Percentiles rank a stretch among this genome's conserved stretches.
Conservation (phyloP, 2,888 invertebrate species). For the Eustalomyia histrio region DNA sequence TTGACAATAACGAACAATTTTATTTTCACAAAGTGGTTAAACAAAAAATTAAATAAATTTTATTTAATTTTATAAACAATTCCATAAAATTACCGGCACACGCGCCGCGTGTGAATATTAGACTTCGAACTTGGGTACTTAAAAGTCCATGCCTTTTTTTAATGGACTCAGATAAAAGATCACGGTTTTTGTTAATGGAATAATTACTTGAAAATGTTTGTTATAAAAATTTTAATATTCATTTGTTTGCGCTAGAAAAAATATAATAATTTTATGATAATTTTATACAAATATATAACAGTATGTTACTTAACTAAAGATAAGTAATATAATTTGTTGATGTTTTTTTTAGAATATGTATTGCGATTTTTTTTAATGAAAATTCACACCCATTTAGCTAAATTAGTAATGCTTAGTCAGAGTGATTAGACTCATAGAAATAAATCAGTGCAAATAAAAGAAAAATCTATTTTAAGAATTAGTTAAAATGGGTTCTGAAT, state of each 20-base stretch:
- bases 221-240: neutral
- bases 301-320: neutral
- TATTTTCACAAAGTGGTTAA: too few relatives aligned
- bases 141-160: neutral
- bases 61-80: too few relatives aligned
- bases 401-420: neutral
- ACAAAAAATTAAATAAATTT: too few relatives aligned
- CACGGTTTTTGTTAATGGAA: constrained; percentile 6
- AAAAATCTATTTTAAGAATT: too few relatives aligned
- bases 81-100: neutral
- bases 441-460: too few relatives aligned
- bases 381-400: constrained; percentile 7
- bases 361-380: neutral
- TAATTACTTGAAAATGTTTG: neutral
- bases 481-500: too few relatives aligned
- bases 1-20: too few relatives aligned
- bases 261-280: too few relatives aligned
- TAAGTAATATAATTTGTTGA: neutral
- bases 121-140: neutral
- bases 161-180: constrained; percentile 14
- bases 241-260: too few relatives aligned
- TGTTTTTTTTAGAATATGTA: neutral
- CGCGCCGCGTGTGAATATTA: neutral
- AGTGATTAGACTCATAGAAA: too few relatives aligned
- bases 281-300: too few relatives aligned